Evolutionary conservation across 2,797 vertebrate genomes (phyloP), one percentile per base, ranked within the genome.

Genomic region (Etheostoma nigrum): DNA sequence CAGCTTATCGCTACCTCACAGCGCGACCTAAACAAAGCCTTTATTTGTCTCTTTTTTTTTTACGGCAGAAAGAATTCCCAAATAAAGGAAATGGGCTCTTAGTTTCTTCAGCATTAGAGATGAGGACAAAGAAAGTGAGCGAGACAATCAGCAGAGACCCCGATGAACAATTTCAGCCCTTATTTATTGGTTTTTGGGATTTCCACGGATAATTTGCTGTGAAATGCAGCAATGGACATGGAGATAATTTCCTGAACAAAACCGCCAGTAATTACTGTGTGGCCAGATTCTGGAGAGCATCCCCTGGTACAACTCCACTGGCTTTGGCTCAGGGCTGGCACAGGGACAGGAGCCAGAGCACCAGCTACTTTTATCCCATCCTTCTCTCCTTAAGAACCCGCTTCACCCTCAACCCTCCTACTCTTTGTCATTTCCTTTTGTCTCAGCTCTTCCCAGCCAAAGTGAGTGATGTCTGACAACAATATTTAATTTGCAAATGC

Each of bases 211-310:
- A 94, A 95, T 95, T 94, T 95, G 86, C 90, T 93, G 90, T 92
- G 91, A 93, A 94, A 93, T 89, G 85, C 89, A 89, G 91, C 89
- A 84, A 87, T 90, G 89, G 86, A 92, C 88, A 84, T 85, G 86
- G 88, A 93, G 94, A 95, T 95, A 93, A 94, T 94, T 92, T 93
- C 86, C 89, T 68, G 86, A 93, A 94, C 90, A 94, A 94, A 93
- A 88, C 83, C 74, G 80, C 51, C 61, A 86, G 91, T 94, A 95
- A 95, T 95, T 94, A 93, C 89, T 88, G 82, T 90, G 88, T 86
- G 89, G 91, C 88, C 88, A 86, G 85, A 89, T 89, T 90, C 71
- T 83, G 81, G 71, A 88, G 79, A 91, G 86, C 79, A 67, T 86
- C 87, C 89, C 86, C 76, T 84, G 87, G 82, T 89, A 79, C n/a